Percentiles rank a stretch among this genome's conserved stretches.
Evolutionary conservation across 2,113 vertebrate genomes (phyloP).

Genomic region (Sorex araneus): DNA sequence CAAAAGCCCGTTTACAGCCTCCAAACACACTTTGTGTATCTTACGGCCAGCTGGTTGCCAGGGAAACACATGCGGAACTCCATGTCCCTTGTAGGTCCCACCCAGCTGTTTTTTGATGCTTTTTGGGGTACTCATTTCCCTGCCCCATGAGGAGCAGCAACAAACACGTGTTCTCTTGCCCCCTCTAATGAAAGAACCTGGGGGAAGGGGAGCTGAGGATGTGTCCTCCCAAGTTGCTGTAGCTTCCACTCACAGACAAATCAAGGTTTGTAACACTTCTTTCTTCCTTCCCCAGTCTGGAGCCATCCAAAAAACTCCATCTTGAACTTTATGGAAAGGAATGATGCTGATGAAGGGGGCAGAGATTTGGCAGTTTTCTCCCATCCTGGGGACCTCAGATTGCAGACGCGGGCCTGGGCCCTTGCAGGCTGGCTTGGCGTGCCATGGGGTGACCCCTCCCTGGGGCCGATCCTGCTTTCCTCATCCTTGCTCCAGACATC

Average conservation of each 20-base stretch:
- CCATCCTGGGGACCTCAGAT: background rate
- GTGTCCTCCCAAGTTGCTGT: conserved; percentile 79
- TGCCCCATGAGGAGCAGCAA: conserved; percentile 67
- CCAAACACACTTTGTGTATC: conserved; percentile 81
- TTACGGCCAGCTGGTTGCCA: conserved; percentile 83
- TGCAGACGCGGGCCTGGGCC: background rate
- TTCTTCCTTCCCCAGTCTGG: conserved; percentile 37
- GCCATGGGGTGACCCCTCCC: accelerated
- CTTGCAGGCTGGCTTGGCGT: background rate
- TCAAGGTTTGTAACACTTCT: background rate
- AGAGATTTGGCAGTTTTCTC: conserved; percentile 60
- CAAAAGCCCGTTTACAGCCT: conserved; percentile 82
- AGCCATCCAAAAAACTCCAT: conserved; percentile 78
- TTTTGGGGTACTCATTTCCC: conserved; percentile 61
- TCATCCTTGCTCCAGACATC: background rate
- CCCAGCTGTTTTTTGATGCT: conserved; percentile 89
- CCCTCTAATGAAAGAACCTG: conserved; percentile 75
- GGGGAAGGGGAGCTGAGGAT: conserved; percentile 62
- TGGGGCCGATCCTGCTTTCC: no score
- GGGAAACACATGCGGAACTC: conserved; percentile 85
- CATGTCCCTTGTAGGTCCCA: conserved; percentile 87
- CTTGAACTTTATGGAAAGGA: conserved; percentile 84
- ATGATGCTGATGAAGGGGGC: background rate
- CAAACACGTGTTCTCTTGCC: conserved; percentile 70
- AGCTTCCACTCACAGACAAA: conserved; percentile 84